Base-by-base conservation (phyloP, 2,888 invertebrate genomes). In the Didymodactylos carnosus region DNA sequence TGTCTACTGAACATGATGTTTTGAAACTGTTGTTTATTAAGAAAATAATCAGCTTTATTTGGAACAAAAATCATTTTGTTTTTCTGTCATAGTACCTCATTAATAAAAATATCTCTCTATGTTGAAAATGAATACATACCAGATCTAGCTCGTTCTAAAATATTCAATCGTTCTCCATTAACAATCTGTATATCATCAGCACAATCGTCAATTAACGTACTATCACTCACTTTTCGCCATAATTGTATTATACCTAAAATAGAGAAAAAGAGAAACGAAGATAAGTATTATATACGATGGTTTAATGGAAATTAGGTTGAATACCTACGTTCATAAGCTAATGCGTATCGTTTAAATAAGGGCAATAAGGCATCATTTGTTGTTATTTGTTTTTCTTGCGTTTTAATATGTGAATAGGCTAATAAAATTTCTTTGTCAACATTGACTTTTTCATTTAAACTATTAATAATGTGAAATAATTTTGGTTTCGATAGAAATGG, bases 381-480 rank as follows among this genome's bases (percentile, higher is more conserved):
- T 13, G 29, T 70, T 13, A 74, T 51, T 40, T 74, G 62, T 16
- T 46, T 74, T n/a, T 74, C 74, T 39, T 74, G 71, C n/a, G 39
- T 51, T 39, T 74, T 74, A 3, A 74, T 71, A 69, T 74, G 62
- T 11, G 74, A 39, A 71, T 71, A 74, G 10, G 71, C 71, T 25
- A 74, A 43, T 27, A 74, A 29, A 43, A 74, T 71, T 62, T 74
- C 51, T 71, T 74, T 74, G 25, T 74, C 74, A 11, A 74, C 40
- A 23, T 49, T 51, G 27, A 74, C 27, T 71, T 74, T 74, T 25
- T 62, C 39, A 11, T 27, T 23, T n/a, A 74, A 51, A 71, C 71
- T 71, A 53, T 46, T 53, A 8, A 74, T 35, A 53, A 71, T 69
- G 25, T 70, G 23, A 71, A 53, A 46, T 13, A 74, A 25, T 23